Conservation (phyloP, 2,888 invertebrate genomes). For the Scaptodrosophila latifasciaeformis region DNA sequence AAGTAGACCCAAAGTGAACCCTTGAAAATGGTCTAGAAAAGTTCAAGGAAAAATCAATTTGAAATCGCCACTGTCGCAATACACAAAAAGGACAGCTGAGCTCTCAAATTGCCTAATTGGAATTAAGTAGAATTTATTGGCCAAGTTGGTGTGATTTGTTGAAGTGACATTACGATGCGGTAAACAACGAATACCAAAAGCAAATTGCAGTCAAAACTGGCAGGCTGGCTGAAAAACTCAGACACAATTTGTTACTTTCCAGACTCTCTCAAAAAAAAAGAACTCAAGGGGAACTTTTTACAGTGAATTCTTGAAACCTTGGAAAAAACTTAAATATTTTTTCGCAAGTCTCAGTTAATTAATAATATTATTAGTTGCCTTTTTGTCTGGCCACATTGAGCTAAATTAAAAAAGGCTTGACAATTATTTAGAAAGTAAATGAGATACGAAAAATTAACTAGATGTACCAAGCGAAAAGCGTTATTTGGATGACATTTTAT, state of each 20-base stretch:
- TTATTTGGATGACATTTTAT: too few relatives aligned
- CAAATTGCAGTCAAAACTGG: too few relatives aligned
- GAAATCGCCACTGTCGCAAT: too few relatives aligned
- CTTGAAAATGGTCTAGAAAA: too few relatives aligned
- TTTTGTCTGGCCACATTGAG: slow-evolving; percentile 45
- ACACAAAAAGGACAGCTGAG: slow-evolving; percentile 66
- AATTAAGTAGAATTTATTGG: slow-evolving; percentile 73
- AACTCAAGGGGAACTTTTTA: too few relatives aligned
- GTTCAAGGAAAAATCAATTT: too few relatives aligned
- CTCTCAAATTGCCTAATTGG: slow-evolving; percentile 72
- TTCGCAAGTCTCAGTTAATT: too few relatives aligned
- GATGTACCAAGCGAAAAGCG: slow-evolving; percentile 10
- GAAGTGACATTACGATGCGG: slow-evolving; percentile 70
- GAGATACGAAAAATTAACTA: slow-evolving; percentile 37
- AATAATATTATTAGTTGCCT: slow-evolving; percentile 32
- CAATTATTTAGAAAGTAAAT: slow-evolving; percentile 43
- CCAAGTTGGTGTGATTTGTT: slow-evolving; percentile 73
- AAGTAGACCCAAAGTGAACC: too few relatives aligned
- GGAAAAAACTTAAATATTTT: too few relatives aligned
- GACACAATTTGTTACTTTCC: slow-evolving; percentile 60
- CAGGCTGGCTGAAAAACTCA: too few relatives aligned
- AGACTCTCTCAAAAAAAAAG: slow-evolving; percentile 35
- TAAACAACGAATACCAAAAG: slow-evolving; percentile 45
- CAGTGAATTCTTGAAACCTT: too few relatives aligned
- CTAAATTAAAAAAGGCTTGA: slow-evolving; percentile 32